These are phyloP conservation scores for Lipophrys pholis DNA, from an alignment of 2,113 vertebrate genomes.

Conservation along the genomic window DNA sequence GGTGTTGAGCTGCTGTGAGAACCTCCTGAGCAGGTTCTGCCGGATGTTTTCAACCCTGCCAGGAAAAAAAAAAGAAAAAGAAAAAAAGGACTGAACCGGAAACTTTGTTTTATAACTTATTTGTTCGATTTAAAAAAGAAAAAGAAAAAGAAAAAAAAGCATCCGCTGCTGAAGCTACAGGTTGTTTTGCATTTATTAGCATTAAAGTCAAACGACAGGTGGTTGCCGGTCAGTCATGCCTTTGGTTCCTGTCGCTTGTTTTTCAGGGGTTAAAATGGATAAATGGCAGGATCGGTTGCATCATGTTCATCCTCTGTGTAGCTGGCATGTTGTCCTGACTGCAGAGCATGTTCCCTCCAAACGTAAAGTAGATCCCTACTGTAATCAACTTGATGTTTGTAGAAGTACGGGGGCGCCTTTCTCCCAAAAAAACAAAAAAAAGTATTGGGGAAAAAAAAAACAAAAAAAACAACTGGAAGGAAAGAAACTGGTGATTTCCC, in stretches of 20 bases:
- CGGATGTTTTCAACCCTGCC: conserved; percentile 16
- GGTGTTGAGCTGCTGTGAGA: conserved; percentile 24
- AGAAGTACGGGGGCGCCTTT: conserved; percentile 38
- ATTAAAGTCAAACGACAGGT: conserved; percentile 10
- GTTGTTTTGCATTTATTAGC: conserved; percentile 36
- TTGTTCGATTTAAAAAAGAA: conserved; percentile 13
- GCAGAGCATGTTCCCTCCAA: conserved; percentile 71
- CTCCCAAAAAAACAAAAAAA: not conserved
- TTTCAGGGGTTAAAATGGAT: conserved; percentile 20
- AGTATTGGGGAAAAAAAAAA: not conserved
- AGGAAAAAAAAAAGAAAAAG: not conserved
- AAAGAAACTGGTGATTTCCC: conserved; percentile 7
- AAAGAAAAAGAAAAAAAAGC: no score
- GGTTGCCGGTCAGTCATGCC: conserved; percentile 1
- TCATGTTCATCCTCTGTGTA: conserved; percentile 65
- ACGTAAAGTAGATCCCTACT: conserved; percentile 48
- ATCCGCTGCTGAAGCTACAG: conserved; percentile 15
- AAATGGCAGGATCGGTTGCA: conserved; percentile 49
- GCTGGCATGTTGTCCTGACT: conserved; percentile 75
- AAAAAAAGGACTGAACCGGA: no score
- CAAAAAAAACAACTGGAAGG: conserved; percentile 35
- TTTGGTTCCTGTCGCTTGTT: conserved; percentile 22
- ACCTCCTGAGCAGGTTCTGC: conserved; percentile 12
- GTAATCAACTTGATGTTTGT: conserved; percentile 57
- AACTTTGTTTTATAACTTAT: not conserved